Evolutionary conservation across 2,888 invertebrate genomes (phyloP), one percentile per base, ranked within the genome.

Genomic region (Nephrotoma appendiculata): DNA sequence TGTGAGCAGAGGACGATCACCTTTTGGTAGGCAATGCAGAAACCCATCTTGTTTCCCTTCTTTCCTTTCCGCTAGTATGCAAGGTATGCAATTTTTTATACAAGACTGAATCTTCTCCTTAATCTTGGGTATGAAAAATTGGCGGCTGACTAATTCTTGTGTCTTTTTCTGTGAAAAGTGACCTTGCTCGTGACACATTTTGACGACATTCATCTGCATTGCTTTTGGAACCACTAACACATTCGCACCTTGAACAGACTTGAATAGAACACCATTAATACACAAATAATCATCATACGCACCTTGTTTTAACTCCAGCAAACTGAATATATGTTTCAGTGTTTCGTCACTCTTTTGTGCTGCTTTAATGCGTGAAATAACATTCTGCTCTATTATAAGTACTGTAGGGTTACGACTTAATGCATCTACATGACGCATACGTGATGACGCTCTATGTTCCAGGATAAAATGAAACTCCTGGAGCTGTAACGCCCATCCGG

Each of bases 141-240:
- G 88, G 83, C 88, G 87, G 6, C 57, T 87, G 6, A 90, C 84
- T 19, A 89, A 5, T 44, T 89, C 88, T 83, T 86, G 88, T 7
- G 87, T 89, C 84, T 89, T 90, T 41, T 86, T 88, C 41, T 87
- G 88, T 0, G 87, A 88, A 88, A 90, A 90, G 88, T 91, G 90
- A 42, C 91, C 90, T 31, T 87, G 88, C 71, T 89, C 89, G 87
- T 91, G 91, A 0, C 88, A 88, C 31, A 31, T 31, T 2, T 31
- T 31, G 6, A 91, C 90, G 6, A 91, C 88, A 86, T 91, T 89
- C 1, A 52, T 86, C 87, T 90, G 89, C 89, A 91, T 89, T 3
- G 31, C 42, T 45, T 88, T 89, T 0, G 91, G 91, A 15, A 91
- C 88, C 0, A 90, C 89, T 9, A 87, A 43, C 88, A 87, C 0